Evolutionary conservation across 1,140 invertebrate species (phyloP).

Genomic region (Pogonomyrmex barbatus): DNA sequence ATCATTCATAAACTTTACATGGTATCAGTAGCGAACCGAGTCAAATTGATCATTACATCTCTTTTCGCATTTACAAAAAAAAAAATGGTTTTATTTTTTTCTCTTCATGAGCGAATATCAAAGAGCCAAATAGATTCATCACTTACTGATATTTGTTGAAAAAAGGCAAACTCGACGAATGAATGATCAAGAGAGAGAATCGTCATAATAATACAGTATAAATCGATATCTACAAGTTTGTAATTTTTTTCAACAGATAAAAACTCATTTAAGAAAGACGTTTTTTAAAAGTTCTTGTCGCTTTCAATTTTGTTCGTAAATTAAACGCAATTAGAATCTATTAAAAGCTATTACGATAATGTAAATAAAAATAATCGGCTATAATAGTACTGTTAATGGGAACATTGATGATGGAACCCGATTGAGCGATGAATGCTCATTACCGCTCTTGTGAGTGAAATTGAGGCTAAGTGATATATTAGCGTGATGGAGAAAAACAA

Average conservation of each 20-base stretch:
- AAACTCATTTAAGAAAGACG: background rate
- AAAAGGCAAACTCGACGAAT: too few species aligned
- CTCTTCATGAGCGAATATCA: background rate
- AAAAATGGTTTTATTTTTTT: background rate
- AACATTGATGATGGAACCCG: slow-evolving; percentile 25
- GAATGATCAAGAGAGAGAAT: background rate
- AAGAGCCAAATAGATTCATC: background rate
- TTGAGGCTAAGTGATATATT: slow-evolving; percentile 48
- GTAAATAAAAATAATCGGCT: slow-evolving; percentile 16
- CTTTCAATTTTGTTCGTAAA: background rate
- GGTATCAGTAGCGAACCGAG: slow-evolving; percentile 25
- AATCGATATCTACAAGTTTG: background rate
- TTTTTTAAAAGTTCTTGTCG: background rate
- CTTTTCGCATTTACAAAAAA: slow-evolving; percentile 6
- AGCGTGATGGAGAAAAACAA: slow-evolving; percentile 37
- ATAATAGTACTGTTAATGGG: slow-evolving; percentile 10
- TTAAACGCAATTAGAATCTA: slow-evolving; percentile 5
- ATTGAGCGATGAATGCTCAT: slow-evolving; percentile 43
- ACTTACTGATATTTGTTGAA: background rate
- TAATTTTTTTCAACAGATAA: background rate
- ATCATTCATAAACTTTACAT: slow-evolving; percentile 51
- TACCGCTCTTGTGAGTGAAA: slow-evolving; percentile 52
- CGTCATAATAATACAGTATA: background rate
- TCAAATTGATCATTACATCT: slow-evolving; percentile 33
- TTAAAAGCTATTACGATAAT: background rate